A percentile compares a stretch with the other conserved stretches of the same genome.
Evolutionary conservation across 2,113 vertebrate genomes (phyloP).

Genomic region (Microtus richardsoni): DNA sequence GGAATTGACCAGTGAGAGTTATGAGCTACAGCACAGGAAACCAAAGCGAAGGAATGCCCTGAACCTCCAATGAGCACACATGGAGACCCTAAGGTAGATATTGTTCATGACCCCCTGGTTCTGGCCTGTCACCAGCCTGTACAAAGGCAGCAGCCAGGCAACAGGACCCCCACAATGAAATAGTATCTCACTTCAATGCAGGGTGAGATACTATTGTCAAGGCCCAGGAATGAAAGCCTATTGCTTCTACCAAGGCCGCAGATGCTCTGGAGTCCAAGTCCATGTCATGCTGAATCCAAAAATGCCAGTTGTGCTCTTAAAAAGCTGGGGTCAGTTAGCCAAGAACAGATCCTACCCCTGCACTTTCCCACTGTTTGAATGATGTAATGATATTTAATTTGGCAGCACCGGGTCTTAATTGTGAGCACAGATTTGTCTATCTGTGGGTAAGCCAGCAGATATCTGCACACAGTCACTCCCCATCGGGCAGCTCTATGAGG

Average conservation of each 20-base stretch:
- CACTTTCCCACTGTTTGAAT: background rate
- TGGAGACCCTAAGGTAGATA: too few species aligned
- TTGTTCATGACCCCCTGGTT: background rate
- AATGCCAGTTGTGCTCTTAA: background rate
- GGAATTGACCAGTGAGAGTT: background rate
- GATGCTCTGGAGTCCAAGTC: background rate
- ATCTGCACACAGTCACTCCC: background rate
- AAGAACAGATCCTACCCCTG: background rate
- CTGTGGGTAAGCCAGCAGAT: rapidly evolving
- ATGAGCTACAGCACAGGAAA: background rate
- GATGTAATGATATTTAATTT: background rate
- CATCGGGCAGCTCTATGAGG: too few species aligned
- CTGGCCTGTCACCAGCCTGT: background rate
- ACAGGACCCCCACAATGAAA: rapidly evolving
- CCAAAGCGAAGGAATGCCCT: background rate
- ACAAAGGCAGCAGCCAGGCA: background rate
- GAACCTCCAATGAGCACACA: rapidly evolving
- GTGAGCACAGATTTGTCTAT: background rate
- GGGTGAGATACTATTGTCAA: background rate
- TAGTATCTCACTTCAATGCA: background rate
- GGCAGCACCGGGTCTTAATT: background rate
- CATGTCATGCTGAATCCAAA: background rate
- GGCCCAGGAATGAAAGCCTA: too few species aligned
- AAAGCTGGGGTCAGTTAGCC: background rate
- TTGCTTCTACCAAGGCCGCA: background rate